Percentiles rank a stretch among this genome's conserved stretches.
phyloP scores from a whole-genome alignment of 2,113 vertebrate species.

The Orycteropus afer region DNA sequence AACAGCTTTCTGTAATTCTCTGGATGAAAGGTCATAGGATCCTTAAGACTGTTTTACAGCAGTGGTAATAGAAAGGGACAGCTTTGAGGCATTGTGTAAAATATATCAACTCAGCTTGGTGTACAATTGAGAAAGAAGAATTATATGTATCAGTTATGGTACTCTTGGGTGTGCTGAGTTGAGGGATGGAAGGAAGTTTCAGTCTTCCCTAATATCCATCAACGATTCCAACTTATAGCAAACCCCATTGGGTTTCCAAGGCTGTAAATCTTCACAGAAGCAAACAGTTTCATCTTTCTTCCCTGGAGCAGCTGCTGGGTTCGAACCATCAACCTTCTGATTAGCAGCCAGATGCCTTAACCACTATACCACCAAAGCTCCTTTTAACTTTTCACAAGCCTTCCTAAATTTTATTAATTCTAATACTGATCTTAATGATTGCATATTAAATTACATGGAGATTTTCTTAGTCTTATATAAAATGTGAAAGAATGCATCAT shows the following conservation, averaged over 20 bases:
- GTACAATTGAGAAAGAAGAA: conserved; percentile 47
- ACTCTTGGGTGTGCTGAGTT: neutral
- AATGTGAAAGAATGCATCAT: neutral
- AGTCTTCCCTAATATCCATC: neutral
- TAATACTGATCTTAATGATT: neutral
- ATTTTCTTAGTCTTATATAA: neutral
- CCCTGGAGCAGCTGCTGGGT: too few relatives aligned
- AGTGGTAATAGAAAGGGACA: conserved; percentile 16
- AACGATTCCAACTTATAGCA: too few relatives aligned
- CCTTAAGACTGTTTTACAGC: neutral
- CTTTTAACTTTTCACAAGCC: neutral
- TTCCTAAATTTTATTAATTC: neutral
- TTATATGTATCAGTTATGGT: neutral
- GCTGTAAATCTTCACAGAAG: too few relatives aligned
- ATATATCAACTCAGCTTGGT: conserved; percentile 33
- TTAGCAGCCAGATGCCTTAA: too few relatives aligned
- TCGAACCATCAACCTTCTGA: too few relatives aligned
- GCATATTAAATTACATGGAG: neutral
- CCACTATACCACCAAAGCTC: too few relatives aligned
- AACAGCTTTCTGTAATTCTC: neutral
- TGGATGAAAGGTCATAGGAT: conserved; percentile 22
- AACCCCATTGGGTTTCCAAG: too few relatives aligned
- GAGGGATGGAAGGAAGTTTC: neutral
- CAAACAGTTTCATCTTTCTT: too few relatives aligned
- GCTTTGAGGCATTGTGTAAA: conserved; percentile 34